These are phyloP conservation scores for Oceanodroma leucorhoa DNA, from an alignment of 2,797 vertebrate species.

Conservation along the genomic window DNA sequence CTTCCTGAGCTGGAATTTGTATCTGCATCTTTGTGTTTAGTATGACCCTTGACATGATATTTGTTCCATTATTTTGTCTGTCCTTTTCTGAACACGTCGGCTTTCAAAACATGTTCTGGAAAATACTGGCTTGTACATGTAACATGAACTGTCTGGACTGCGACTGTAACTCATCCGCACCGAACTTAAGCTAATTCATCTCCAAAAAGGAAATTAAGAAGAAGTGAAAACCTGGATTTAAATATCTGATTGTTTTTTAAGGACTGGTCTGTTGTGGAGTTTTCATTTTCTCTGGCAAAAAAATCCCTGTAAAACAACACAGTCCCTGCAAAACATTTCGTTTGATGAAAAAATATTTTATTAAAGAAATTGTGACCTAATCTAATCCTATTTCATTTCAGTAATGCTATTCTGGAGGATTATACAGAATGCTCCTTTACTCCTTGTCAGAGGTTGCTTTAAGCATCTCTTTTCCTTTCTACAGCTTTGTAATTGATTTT, in stretches of 20 bases:
- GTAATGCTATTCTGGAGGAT: neutral
- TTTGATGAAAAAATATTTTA: neutral
- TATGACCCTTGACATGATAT: neutral
- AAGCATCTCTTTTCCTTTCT: neutral
- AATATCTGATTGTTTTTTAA: neutral
- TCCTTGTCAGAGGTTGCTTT: neutral
- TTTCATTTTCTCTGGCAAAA: neutral
- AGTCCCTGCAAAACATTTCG: neutral
- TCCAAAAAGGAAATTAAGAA: neutral
- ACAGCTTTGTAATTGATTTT: neutral
- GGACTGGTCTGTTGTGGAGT: neutral
- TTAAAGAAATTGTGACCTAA: neutral
- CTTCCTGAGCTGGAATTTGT: neutral
- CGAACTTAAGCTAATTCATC: neutral
- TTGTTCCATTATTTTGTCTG: neutral
- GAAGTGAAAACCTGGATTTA: neutral
- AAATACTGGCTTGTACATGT: neutral
- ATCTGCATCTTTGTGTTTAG: neutral
- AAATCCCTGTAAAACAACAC: neutral
- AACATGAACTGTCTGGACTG: neutral
- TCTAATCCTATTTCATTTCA: neutral
- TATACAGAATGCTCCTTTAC: neutral
- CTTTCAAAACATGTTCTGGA: neutral
- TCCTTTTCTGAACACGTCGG: neutral
- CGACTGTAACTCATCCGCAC: neutral